phyloP scores from a whole-genome alignment of 2,888 invertebrate species.

The Icerya purchasi region DNA sequence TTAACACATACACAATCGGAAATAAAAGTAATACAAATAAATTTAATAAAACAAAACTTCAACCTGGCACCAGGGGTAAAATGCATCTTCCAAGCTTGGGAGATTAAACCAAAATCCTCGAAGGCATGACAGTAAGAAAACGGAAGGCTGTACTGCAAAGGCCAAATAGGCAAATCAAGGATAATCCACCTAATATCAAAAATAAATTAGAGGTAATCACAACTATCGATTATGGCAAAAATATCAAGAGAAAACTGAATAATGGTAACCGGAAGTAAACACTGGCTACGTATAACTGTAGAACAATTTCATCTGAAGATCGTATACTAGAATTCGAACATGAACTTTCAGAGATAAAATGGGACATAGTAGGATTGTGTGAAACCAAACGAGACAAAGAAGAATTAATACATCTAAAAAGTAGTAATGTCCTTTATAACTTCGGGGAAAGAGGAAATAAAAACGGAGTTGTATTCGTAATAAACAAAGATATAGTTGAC shows the following conservation, averaged over 20 bases:
- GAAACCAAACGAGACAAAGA: neutral
- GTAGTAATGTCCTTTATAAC: neutral
- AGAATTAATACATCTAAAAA: neutral
- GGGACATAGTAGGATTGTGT: neutral
- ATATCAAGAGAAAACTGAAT: neutral
- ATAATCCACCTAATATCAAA: neutral
- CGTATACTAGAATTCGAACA: neutral
- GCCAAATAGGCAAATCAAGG: neutral
- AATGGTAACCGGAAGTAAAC: neutral
- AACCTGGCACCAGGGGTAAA: neutral
- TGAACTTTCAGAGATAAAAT: neutral
- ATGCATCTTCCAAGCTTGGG: neutral
- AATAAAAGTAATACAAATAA: too few species aligned
- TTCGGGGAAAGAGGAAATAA: neutral
- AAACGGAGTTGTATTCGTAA: neutral
- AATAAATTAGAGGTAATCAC: neutral
- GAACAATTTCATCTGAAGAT: neutral
- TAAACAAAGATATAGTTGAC: neutral
- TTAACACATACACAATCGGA: too few species aligned
- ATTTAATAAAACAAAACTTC: too few species aligned
- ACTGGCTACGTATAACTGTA: neutral
- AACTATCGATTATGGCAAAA: neutral
- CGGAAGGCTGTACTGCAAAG: neutral
- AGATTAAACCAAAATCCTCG: neutral
- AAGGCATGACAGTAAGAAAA: neutral